A percentile compares a stretch with the other conserved stretches of the same genome.
These are phyloP conservation scores for Acrossocheilus wenchowensis DNA, from an alignment of 2,797 vertebrate species.

Conservation along the genomic window DNA sequence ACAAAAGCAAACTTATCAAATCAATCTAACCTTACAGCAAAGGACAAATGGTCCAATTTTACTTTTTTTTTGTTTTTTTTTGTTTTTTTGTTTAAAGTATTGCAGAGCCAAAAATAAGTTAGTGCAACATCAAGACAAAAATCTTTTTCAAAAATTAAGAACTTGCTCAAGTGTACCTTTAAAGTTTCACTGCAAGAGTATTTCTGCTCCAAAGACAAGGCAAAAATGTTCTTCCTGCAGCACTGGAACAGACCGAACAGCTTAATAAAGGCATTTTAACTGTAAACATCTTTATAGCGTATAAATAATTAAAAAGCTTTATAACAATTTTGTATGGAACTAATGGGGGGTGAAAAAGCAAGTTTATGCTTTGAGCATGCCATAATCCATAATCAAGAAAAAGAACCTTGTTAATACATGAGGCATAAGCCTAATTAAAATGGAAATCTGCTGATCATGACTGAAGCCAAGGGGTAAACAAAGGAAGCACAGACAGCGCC, in stretches of 20 bases:
- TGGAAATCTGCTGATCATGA: conserved; percentile 32
- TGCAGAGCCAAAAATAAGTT: conserved; percentile 3
- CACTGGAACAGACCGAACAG: conserved; percentile 2
- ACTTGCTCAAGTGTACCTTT: not conserved
- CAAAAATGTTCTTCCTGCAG: not conserved
- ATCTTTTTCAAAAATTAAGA: not conserved
- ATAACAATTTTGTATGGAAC: not conserved
- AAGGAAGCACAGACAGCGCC: not conserved
- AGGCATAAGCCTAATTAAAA: conserved; percentile 32
- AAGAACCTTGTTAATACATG: conserved; percentile 15
- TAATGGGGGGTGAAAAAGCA: conserved; percentile 13
- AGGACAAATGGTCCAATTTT: conserved; percentile 4
- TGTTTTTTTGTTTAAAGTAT: not conserved
- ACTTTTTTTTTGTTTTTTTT: not conserved
- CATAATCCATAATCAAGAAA: conserved; percentile 28
- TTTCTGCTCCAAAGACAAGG: not conserved
- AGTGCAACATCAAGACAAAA: not conserved
- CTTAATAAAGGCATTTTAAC: conserved; percentile 41
- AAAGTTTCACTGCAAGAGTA: not conserved
- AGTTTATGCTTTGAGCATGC: conserved; percentile 27
- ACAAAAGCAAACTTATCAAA: not conserved
- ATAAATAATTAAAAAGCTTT: conserved; percentile 41
- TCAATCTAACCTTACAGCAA: not conserved
- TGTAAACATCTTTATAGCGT: conserved; percentile 39
- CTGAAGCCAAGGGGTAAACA: conserved; percentile 17